Evolutionary conservation across 1,140 invertebrate genomes (phyloP).

Genomic region (Potamilus streckersoni): DNA sequence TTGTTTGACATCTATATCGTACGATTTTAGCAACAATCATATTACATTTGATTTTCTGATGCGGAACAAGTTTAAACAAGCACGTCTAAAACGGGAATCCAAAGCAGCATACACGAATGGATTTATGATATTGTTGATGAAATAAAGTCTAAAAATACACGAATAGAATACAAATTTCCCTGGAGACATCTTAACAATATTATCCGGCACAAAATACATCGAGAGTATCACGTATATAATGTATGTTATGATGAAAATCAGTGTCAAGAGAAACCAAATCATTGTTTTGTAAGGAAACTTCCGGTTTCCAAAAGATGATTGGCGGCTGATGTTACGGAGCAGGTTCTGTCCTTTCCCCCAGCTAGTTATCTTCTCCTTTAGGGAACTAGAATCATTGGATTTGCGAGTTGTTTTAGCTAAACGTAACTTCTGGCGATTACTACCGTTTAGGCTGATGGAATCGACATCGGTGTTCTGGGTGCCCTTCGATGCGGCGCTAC

Average conservation of each 20-base stretch:
- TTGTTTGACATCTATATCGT: too few relatives aligned
- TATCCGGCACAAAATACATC: not conserved
- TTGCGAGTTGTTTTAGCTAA: too few relatives aligned
- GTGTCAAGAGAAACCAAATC: slow-evolving; percentile 27
- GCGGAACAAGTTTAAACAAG: not conserved
- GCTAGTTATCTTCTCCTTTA: too few relatives aligned
- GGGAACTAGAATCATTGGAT: too few relatives aligned
- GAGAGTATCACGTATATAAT: slow-evolving; percentile 12
- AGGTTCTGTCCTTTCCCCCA: too few relatives aligned
- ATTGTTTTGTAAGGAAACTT: slow-evolving; percentile 27
- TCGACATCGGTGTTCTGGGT: too few relatives aligned
- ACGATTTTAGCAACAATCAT: too few relatives aligned
- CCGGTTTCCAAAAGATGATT: not conserved
- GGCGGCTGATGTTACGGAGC: too few relatives aligned
- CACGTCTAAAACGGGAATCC: slow-evolving; percentile 15
- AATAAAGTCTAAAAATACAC: slow-evolving; percentile 21
- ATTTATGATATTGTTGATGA: slow-evolving; percentile 31
- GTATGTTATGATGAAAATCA: slow-evolving; percentile 27
- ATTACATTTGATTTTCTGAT: too few relatives aligned
- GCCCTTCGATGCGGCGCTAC: too few relatives aligned
- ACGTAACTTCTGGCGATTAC: too few relatives aligned
- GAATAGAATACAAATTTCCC: slow-evolving; percentile 10
- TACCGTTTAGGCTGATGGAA: too few relatives aligned
- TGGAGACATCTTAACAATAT: slow-evolving; percentile 6
- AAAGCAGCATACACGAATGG: slow-evolving; percentile 24